These are phyloP conservation scores for Anas acuta DNA, from an alignment of 2,797 vertebrate species.

Conservation along the genomic window DNA sequence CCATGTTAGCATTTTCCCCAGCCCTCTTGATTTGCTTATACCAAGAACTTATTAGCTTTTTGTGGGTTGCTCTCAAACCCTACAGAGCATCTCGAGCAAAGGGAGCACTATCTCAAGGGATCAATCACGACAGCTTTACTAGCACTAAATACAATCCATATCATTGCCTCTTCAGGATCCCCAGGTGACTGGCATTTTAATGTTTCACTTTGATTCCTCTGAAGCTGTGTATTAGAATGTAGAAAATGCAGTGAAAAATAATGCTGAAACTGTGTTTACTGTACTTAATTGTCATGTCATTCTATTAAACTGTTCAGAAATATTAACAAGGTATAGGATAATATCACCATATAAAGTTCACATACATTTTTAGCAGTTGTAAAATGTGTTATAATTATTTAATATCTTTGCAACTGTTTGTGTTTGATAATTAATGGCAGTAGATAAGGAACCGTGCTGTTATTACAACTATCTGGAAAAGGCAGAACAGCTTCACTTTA, in stretches of 20 bases:
- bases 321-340: conserved; percentile 60
- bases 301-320: conserved; percentile 35
- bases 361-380: conserved; percentile 34
- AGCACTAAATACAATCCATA: background rate
- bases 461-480: conserved; percentile 12
- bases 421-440: conserved; percentile 46
- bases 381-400: conserved; percentile 64
- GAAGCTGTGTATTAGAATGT: background rate
- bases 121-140: background rate
- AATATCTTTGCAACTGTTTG: conserved; percentile 39
- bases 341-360: conserved; percentile 37
- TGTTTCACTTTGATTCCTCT: background rate
- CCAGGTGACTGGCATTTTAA: background rate
- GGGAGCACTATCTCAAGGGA: background rate
- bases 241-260: conserved; percentile 18
- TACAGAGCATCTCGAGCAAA: background rate
- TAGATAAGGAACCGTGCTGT: background rate
- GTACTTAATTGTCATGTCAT: conserved; percentile 40
- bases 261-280: conserved; percentile 53
- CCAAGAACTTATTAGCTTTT: background rate
- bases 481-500: background rate
- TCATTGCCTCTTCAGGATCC: background rate
- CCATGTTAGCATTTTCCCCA: background rate
- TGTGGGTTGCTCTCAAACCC: background rate
- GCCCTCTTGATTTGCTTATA: background rate